Evolutionary conservation across 35 echinoderm and acorn worm species (phyloP).

Genomic region (Heliocidaris tuberculata): DNA sequence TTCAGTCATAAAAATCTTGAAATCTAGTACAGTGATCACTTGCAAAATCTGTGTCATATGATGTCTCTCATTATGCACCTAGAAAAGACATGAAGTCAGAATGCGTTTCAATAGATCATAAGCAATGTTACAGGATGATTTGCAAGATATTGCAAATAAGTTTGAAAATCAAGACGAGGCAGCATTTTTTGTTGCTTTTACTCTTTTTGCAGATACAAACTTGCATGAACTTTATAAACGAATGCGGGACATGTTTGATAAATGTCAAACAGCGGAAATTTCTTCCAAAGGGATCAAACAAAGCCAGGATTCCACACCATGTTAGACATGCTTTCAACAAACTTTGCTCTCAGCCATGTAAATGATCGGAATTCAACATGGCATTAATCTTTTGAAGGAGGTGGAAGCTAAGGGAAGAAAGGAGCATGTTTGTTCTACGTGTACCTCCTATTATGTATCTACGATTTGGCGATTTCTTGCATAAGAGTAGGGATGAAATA

Average conservation of each 20-base stretch:
- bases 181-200: neutral
- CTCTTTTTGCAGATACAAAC: neutral
- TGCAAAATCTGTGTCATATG: too few species aligned
- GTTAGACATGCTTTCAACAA: neutral
- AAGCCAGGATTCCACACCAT: neutral
- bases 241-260: neutral
- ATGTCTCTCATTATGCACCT: too few species aligned
- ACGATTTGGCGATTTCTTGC: too few species aligned
- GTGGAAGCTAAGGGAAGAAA: neutral
- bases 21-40: too few species aligned
- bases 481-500: too few species aligned
- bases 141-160: too few species aligned
- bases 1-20: too few species aligned
- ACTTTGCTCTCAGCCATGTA: neutral
- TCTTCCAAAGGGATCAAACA: neutral
- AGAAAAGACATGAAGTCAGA: too few species aligned
- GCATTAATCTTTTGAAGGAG: neutral
- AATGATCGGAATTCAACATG: neutral
- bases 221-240: neutral
- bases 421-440: neutral
- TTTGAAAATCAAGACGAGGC: too few species aligned
- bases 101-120: too few species aligned
- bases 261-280: neutral
- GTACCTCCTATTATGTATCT: neutral
- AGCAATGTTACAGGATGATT: too few species aligned